phyloP scores from a whole-genome alignment of 2,888 invertebrate species.

The Hyalella azteca region DNA sequence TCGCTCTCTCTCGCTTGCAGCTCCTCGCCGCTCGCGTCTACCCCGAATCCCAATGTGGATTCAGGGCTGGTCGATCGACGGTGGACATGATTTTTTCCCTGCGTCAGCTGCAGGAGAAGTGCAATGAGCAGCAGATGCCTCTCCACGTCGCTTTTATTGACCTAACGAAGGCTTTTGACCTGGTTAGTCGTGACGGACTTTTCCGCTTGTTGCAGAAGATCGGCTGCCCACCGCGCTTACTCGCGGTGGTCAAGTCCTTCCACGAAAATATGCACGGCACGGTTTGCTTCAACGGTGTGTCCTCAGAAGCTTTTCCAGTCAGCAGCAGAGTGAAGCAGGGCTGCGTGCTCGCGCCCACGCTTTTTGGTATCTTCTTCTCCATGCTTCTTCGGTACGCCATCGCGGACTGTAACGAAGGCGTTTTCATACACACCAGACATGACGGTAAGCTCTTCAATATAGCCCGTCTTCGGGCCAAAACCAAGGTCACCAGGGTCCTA shows the following conservation, averaged over 20 bases:
- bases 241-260: too few species aligned
- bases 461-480: slow-evolving; percentile 26
- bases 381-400: background rate
- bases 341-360: slow-evolving; percentile 29
- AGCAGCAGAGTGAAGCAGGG: background rate
- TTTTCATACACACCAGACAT: slow-evolving; percentile 15
- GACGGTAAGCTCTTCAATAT: slow-evolving; percentile 28
- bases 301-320: slow-evolving; percentile 11
- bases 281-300: background rate
- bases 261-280: slow-evolving; percentile 38
- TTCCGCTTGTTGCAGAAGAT: too few species aligned
- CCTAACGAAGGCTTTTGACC: too few species aligned
- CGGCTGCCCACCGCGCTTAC: too few species aligned
- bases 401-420: background rate
- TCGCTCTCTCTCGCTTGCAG: slow-evolving; percentile 11
- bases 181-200: too few species aligned
- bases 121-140: too few species aligned
- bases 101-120: too few species aligned
- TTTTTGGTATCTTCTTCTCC: slow-evolving; percentile 18
- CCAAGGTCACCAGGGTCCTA: background rate
- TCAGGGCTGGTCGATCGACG: slow-evolving; percentile 19
- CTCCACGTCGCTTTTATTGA: too few species aligned
- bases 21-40: slow-evolving; percentile 35
- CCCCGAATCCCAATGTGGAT: slow-evolving; percentile 45
- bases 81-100: background rate